Conservation (phyloP, 2,113 vertebrate species). For the Tauraco erythrolophus region DNA sequence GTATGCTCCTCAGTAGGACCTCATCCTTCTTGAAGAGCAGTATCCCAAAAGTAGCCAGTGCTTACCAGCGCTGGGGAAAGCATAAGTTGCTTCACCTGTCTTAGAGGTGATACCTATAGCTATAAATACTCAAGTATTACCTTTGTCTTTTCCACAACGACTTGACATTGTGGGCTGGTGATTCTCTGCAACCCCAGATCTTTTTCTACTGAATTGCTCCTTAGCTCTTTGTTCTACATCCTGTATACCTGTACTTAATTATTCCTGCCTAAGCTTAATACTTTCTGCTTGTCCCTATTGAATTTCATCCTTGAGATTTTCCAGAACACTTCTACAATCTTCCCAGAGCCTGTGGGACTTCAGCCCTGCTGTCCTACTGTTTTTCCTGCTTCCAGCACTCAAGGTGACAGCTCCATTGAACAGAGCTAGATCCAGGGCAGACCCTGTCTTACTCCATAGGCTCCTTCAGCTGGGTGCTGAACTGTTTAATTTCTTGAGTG, state of each 20-base stretch:
- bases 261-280: constrained; percentile 68
- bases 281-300: constrained; percentile 51
- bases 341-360: not conserved
- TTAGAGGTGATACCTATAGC: not conserved
- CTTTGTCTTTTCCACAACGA: not conserved
- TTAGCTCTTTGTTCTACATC: constrained; percentile 37
- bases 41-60: not conserved
- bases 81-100: not conserved
- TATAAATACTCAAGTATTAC: not conserved
- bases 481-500: not conserved
- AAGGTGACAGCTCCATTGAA: not conserved
- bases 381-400: not conserved
- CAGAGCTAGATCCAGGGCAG: not conserved
- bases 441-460: not conserved
- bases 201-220: constrained; percentile 52
- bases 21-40: not conserved
- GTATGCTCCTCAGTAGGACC: not conserved
- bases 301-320: constrained; percentile 54
- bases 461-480: not conserved
- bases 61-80: not conserved
- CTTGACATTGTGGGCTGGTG: constrained; percentile 22
- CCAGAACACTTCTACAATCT: constrained; percentile 40
- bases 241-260: constrained; percentile 54
- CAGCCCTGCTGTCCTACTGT: fast-evolving
- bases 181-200: constrained; percentile 20